phyloP scores from a whole-genome alignment of 2,888 invertebrate genomes.

The Sipha maydis region DNA sequence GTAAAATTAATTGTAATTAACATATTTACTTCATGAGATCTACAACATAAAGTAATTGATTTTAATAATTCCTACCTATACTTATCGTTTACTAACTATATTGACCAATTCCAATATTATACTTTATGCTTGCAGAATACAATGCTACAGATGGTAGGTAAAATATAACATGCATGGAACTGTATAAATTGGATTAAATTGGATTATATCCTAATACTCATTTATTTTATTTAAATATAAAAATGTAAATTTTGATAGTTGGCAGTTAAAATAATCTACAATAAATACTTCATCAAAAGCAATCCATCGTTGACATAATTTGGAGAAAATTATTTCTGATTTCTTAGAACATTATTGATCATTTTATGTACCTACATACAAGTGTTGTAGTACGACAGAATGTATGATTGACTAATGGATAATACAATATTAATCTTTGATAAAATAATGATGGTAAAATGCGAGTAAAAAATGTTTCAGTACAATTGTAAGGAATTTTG shows the following conservation, averaged over 20 bases:
- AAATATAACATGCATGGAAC: no score
- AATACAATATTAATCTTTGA: not conserved
- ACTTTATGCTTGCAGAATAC: no score
- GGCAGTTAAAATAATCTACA: not conserved
- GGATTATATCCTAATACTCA: no score
- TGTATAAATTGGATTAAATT: no score
- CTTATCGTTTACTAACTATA: no score
- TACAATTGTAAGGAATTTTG: not conserved
- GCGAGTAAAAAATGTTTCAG: not conserved
- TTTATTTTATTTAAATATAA: no score
- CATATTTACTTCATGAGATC: no score
- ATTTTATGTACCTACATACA: not conserved
- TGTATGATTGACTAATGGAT: not conserved
- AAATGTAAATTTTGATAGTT: not conserved
- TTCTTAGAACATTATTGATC: not conserved
- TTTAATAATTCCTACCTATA: no score
- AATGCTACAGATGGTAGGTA: no score
- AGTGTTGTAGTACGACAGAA: not conserved
- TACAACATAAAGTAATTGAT: no score
- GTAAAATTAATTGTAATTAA: no score
- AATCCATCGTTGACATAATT: not conserved
- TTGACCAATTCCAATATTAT: no score
- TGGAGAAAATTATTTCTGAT: not conserved
- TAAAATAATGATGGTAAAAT: not conserved
- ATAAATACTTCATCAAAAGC: not conserved